Conservation (phyloP, 2,888 invertebrate species). For the Cataglyphis livida region DNA sequence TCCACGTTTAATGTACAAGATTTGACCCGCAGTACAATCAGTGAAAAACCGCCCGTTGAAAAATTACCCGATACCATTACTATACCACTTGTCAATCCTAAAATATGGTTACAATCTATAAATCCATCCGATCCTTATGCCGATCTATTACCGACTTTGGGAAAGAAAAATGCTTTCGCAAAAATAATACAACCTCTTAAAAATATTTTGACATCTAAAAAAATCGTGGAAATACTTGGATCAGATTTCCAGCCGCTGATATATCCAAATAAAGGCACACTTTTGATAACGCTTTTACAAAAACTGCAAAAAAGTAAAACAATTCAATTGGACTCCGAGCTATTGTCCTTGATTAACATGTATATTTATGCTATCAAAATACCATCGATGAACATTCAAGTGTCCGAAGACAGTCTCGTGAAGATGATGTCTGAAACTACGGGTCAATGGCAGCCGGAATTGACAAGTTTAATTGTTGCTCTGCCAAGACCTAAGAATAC, state of each 20-base stretch:
- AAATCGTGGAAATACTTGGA: constrained; percentile 56
- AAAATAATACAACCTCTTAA: constrained; percentile 50
- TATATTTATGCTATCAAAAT: constrained; percentile 37
- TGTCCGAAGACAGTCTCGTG: constrained; percentile 18
- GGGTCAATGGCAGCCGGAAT: constrained; percentile 62
- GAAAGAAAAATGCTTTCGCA: background rate
- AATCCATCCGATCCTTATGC: constrained; percentile 62
- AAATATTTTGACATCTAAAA: constrained; percentile 31
- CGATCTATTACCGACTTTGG: constrained; percentile 61
- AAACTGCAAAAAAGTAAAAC: constrained; percentile 33
- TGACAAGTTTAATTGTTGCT: constrained; percentile 55
- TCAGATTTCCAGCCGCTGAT: constrained; percentile 53
- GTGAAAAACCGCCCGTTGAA: constrained; percentile 22
- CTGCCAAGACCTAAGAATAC: constrained; percentile 43
- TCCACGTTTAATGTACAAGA: constrained; percentile 44
- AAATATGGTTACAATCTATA: constrained; percentile 59
- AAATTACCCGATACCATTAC: background rate
- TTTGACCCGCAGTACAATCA: background rate
- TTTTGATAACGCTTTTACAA: constrained; percentile 60
- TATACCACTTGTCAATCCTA: constrained; percentile 67
- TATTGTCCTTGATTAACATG: constrained; percentile 12
- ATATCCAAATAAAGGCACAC: constrained; percentile 65
- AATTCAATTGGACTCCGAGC: background rate
- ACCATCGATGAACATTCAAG: constrained; percentile 31
- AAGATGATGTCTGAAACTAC: constrained; percentile 28